These are phyloP conservation scores for Strix occidentalis DNA, from an alignment of 2,797 vertebrate genomes.

Conservation along the genomic window DNA sequence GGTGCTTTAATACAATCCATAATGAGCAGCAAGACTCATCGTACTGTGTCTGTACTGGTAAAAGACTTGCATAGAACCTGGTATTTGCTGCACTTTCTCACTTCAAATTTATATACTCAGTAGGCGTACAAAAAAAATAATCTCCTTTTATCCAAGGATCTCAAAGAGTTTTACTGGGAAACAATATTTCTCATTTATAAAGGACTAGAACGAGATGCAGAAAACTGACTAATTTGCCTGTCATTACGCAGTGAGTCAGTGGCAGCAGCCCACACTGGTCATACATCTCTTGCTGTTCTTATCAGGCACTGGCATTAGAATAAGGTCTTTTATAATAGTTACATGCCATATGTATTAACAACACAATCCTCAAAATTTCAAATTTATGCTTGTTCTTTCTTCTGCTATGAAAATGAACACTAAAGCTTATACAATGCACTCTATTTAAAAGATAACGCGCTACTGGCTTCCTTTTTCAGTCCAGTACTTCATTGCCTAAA, in stretches of 20 bases:
- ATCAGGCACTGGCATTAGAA: constrained; percentile 50
- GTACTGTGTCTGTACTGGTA: not conserved
- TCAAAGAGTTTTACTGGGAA: constrained; percentile 43
- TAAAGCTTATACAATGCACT: not conserved
- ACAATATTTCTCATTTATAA: constrained; percentile 56
- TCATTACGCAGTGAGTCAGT: constrained; percentile 66
- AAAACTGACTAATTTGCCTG: constrained; percentile 67
- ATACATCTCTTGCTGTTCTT: constrained; percentile 62
- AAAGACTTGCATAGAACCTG: not conserved
- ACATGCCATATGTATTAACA: constrained; percentile 35
- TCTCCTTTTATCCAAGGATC: constrained; percentile 37
- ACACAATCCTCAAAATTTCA: constrained; percentile 8
- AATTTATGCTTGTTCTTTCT: not conserved
- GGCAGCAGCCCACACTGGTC: constrained; percentile 68
- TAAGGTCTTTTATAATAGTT: constrained; percentile 45
- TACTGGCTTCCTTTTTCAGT: not conserved
- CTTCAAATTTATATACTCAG: constrained; percentile 51
- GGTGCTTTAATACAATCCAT: not conserved
- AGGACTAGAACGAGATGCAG: constrained; percentile 43
- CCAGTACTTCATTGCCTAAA: not conserved
- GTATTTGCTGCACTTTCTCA: constrained; percentile 44
- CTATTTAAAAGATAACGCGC: not conserved
- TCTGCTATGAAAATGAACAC: constrained; percentile 11
- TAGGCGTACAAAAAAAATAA: constrained; percentile 23
- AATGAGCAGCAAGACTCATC: not conserved